A percentile compares a stretch with the other conserved stretches of the same genome.
phyloP scores from a whole-genome alignment of 2,888 invertebrate genomes.

The Cartodere bifasciata region DNA sequence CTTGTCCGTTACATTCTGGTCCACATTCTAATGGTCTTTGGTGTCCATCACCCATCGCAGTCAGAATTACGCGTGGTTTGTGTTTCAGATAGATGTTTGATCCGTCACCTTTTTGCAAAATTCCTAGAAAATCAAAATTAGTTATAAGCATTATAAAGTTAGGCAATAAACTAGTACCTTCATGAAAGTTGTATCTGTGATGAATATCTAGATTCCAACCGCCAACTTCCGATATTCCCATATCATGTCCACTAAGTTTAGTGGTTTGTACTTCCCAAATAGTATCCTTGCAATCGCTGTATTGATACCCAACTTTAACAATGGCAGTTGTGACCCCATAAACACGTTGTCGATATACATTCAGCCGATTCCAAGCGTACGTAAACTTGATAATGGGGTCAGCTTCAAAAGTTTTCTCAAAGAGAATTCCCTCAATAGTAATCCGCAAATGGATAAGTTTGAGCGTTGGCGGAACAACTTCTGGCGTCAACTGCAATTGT shows the following conservation, averaged over 20 bases:
- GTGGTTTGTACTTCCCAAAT: conserved; percentile 96
- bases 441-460: conserved; percentile 85
- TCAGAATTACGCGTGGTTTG: conserved; percentile 80
- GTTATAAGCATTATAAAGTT: not conserved
- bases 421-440: conserved; percentile 87
- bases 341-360: conserved; percentile 91
- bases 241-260: conserved; percentile 88
- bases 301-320: conserved; percentile 94
- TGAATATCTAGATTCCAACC: conserved; percentile 98
- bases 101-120: conserved; percentile 94
- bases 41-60: conserved; percentile 84
- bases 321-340: conserved; percentile 92
- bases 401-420: conserved; percentile 88
- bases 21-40: conserved; percentile 76
- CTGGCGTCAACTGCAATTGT: conserved; percentile 80
- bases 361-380: conserved; percentile 93
- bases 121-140: conserved; percentile 42
- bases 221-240: conserved; percentile 93
- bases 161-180: too few species aligned
- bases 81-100: conserved; percentile 89
- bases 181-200: conserved; percentile 95
- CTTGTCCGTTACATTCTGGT: conserved; percentile 70
- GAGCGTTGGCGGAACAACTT: conserved; percentile 64
- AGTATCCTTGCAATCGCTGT: conserved; percentile 79
- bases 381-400: conserved; percentile 94